phyloP scores from a whole-genome alignment of 2,113 vertebrate species.

The Lichenostomus cassidix region DNA sequence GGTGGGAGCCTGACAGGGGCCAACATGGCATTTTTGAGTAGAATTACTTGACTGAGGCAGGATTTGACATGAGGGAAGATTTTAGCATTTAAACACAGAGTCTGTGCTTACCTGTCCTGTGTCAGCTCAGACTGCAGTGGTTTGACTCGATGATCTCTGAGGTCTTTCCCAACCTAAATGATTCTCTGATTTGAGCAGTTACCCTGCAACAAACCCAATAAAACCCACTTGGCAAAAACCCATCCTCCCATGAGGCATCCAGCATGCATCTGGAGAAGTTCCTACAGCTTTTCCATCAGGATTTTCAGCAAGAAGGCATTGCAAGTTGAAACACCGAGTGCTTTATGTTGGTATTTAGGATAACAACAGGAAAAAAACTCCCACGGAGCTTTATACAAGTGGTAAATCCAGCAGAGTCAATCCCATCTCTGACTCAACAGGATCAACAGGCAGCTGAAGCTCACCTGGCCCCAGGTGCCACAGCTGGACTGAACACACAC shows the following conservation, averaged over 20 bases:
- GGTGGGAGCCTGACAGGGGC: background rate
- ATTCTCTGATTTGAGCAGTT: background rate
- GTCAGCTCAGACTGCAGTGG: rapidly evolving
- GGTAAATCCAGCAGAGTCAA: background rate
- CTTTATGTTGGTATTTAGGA: background rate
- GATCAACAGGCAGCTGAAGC: background rate
- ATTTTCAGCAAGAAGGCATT: background rate
- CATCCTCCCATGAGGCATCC: rapidly evolving
- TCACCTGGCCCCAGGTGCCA: background rate
- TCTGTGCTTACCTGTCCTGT: background rate
- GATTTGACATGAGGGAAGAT: background rate
- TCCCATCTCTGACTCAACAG: background rate
- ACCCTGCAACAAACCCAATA: background rate
- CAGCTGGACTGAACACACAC: rapidly evolving
- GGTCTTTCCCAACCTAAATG: background rate
- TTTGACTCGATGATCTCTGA: background rate
- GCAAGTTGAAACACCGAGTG: background rate
- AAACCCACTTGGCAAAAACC: background rate
- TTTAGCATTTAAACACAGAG: background rate
- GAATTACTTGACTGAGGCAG: background rate
- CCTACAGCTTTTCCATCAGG: background rate
- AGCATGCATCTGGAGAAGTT: rapidly evolving
- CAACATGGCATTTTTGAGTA: rapidly evolving
- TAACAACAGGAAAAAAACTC: background rate
- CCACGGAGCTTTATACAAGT: rapidly evolving